A percentile compares a stretch with the other conserved stretches of the same genome.
These are phyloP conservation scores for Gortyna flavago DNA, from an alignment of 2,888 invertebrate species.

Conservation along the genomic window DNA sequence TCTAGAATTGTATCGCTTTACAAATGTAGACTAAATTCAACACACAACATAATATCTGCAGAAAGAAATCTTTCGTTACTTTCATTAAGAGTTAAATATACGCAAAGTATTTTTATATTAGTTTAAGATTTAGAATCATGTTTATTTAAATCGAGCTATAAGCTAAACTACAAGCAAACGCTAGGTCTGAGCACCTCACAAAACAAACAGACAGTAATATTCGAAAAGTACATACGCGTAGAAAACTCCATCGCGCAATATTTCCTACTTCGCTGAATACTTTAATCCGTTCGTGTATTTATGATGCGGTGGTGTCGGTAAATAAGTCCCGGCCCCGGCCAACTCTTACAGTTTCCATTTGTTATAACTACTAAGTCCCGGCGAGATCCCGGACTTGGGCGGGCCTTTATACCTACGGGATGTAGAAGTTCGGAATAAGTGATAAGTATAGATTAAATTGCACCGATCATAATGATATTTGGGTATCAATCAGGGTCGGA, in stretches of 20 bases:
- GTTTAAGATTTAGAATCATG: conserved; percentile 5
- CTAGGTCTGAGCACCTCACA: conserved; percentile 12
- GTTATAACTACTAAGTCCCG: conserved; percentile 83
- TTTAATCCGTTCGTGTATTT: conserved; percentile 83
- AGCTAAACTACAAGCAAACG: conserved; percentile 2
- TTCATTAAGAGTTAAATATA: conserved; percentile 4
- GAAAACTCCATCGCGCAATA: conserved; percentile 75
- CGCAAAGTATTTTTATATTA: conserved; percentile 7
- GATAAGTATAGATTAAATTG: conserved; percentile 65
- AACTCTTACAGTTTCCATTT: conserved; percentile 83
- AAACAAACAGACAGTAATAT: conserved; percentile 32
- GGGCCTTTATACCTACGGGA: conserved; percentile 61
- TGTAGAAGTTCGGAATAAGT: conserved; percentile 67
- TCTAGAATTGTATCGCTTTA: conserved; percentile 5
- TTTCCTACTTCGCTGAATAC: conserved; percentile 80
- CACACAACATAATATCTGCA: background rate
- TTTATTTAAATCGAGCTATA: conserved; percentile 25
- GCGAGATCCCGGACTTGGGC: conserved; percentile 73
- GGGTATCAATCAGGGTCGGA: conserved; percentile 12
- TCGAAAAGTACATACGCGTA: conserved; percentile 65
- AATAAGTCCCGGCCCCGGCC: conserved; percentile 78
- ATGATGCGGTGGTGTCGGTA: conserved; percentile 78
- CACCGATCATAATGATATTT: conserved; percentile 50
- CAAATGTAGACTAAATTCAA: background rate
- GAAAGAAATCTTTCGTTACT: conserved; percentile 1